phyloP scores from a whole-genome alignment of 2,113 vertebrate genomes.

The Stomatorhinus ivindoensis region DNA sequence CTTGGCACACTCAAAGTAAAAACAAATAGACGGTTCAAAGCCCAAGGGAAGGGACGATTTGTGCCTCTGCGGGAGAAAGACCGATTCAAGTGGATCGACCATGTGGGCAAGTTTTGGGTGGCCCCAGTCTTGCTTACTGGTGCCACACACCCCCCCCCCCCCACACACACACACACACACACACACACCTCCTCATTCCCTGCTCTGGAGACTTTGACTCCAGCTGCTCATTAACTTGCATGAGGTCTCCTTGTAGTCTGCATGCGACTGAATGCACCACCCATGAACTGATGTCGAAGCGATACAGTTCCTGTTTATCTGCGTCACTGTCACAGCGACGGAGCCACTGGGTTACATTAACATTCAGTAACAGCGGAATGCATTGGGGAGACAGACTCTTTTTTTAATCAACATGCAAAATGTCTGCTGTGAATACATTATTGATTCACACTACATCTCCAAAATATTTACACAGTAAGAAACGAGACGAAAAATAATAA shows the following conservation, averaged over 20 bases:
- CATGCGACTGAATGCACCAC: slow-evolving; percentile 50
- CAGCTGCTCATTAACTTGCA: slow-evolving; percentile 73
- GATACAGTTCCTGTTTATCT: slow-evolving; percentile 31
- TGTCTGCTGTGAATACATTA: background rate
- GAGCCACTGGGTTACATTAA: background rate
- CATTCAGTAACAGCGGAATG: background rate
- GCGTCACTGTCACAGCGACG: background rate
- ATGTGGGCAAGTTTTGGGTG: background rate
- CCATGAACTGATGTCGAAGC: slow-evolving; percentile 48
- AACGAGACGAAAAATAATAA: background rate
- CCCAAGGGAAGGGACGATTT: slow-evolving; percentile 42
- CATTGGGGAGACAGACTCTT: background rate
- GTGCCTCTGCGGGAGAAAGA: slow-evolving; percentile 37
- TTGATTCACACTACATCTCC: background rate
- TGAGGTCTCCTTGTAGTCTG: slow-evolving; percentile 60
- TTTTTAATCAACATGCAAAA: background rate
- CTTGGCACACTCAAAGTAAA: slow-evolving; percentile 17
- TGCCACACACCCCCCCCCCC: background rate
- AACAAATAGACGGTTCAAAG: slow-evolving; percentile 62
- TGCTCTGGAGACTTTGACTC: slow-evolving; percentile 57
- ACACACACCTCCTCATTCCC: slow-evolving; percentile 8
- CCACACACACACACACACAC: background rate
- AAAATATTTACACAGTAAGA: background rate
- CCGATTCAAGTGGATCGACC: background rate
- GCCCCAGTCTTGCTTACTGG: background rate